Percentiles rank a stretch among this genome's conserved stretches.
These are phyloP conservation scores for Chunga burmeisteri DNA, from an alignment of 2,113 vertebrate species.

Conservation along the genomic window DNA sequence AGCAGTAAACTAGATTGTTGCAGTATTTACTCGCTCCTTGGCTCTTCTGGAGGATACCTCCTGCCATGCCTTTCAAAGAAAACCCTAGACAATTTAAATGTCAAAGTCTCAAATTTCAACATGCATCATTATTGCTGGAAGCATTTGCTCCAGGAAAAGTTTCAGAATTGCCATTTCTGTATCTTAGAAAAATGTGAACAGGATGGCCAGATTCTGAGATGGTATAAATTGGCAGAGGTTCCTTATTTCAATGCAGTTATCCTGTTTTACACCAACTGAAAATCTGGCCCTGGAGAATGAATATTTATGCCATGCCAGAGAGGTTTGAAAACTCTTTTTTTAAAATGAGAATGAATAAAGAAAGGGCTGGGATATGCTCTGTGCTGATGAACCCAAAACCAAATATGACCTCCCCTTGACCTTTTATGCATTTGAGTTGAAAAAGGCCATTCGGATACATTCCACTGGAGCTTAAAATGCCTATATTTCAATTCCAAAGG, in stretches of 20 bases:
- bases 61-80: slow-evolving; percentile 49
- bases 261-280: slow-evolving; percentile 42
- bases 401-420: slow-evolving; percentile 63
- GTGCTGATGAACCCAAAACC: slow-evolving; percentile 62
- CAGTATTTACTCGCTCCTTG: slow-evolving; percentile 25
- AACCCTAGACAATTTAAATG: slow-evolving; percentile 51
- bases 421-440: slow-evolving; percentile 63
- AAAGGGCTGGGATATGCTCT: slow-evolving; percentile 44
- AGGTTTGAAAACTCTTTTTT: slow-evolving; percentile 18
- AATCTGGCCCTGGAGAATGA: slow-evolving; percentile 39
- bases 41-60: slow-evolving; percentile 27
- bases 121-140: slow-evolving; percentile 50
- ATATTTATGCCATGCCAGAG: slow-evolving; percentile 46
- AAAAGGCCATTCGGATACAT: slow-evolving; percentile 66
- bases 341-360: slow-evolving; percentile 51
- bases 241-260: neutral
- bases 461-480: slow-evolving; percentile 73
- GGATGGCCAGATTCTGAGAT: slow-evolving; percentile 48
- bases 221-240: slow-evolving; percentile 22
- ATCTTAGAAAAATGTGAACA: neutral
- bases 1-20: slow-evolving; percentile 36
- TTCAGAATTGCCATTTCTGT: slow-evolving; percentile 36
- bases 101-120: slow-evolving; percentile 42
- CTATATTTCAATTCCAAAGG: slow-evolving; percentile 70
- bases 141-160: slow-evolving; percentile 43